Evolutionary conservation across 2,113 vertebrate genomes (phyloP).

Genomic region (Chaenocephalus aceratus): DNA sequence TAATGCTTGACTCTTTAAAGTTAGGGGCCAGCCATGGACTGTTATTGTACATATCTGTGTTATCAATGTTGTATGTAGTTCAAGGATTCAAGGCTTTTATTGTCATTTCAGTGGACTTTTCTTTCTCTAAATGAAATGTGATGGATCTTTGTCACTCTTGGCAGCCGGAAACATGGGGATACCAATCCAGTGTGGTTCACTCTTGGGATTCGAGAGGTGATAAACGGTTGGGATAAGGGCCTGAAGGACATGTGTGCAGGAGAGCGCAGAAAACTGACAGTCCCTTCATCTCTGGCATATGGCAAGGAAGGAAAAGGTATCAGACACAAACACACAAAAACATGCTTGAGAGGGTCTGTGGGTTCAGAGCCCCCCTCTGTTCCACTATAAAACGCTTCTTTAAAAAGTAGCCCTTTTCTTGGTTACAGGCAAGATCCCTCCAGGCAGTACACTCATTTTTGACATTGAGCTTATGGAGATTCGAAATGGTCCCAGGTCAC

Average conservation of each 20-base stretch:
- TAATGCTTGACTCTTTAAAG: not conserved
- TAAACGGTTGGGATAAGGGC: constrained; percentile 96
- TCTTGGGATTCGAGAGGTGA: constrained; percentile 90
- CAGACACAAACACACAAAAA: not conserved
- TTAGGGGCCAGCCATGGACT: not conserved
- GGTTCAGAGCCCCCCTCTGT: not conserved
- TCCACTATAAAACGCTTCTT: not conserved
- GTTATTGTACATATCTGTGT: constrained; percentile 1
- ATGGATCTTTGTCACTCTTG: constrained; percentile 48
- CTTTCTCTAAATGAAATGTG: constrained; percentile 25
- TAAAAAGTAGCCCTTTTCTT: not conserved
- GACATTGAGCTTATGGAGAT: constrained; percentile 95
- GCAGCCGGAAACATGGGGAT: constrained; percentile 90
- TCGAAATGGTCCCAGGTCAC: constrained; percentile 94
- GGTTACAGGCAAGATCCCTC: constrained; percentile 92
- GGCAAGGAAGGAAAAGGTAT: constrained; percentile 98
- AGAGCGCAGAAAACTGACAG: constrained; percentile 91
- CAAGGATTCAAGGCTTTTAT: too few relatives aligned
- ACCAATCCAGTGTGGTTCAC: constrained; percentile 96
- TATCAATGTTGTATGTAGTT: not conserved
- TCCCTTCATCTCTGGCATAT: constrained; percentile 92
- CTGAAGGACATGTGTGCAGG: constrained; percentile 93
- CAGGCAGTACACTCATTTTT: constrained; percentile 93
- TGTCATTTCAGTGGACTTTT: not conserved
- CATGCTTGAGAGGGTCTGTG: not conserved